Conservation (phyloP, 1,140 invertebrate species). For the Ganaspis sp. region DNA sequence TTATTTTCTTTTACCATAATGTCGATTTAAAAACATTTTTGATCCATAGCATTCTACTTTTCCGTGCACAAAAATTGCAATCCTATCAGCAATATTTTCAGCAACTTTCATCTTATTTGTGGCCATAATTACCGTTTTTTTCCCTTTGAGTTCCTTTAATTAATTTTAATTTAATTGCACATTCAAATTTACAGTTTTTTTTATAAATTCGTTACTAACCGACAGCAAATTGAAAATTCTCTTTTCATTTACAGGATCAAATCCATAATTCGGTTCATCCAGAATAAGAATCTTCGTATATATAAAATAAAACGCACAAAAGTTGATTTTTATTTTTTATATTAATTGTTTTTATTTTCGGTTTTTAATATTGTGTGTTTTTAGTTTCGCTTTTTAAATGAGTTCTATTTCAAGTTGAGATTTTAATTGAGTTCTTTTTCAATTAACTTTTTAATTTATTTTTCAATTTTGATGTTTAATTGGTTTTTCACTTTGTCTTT, state of each 20-base stretch:
- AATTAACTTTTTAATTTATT: too few relatives aligned
- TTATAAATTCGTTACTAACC: slow-evolving; percentile 48
- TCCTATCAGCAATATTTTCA: slow-evolving; percentile 78
- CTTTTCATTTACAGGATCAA: slow-evolving; percentile 77
- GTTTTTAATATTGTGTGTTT: too few relatives aligned
- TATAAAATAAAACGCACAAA: slow-evolving; percentile 24
- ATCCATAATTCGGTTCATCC: slow-evolving; percentile 80
- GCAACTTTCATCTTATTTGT: slow-evolving; percentile 79
- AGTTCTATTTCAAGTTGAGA: too few relatives aligned
- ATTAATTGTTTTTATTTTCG: too few relatives aligned
- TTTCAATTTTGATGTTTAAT: too few relatives aligned
- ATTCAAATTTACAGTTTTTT: too few relatives aligned
- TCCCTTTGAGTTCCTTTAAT: slow-evolving; percentile 42
- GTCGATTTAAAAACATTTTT: slow-evolving; percentile 77
- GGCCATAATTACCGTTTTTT: slow-evolving; percentile 52
- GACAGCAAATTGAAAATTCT: slow-evolving; percentile 76
- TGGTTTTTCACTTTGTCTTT: too few relatives aligned
- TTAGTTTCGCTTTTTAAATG: too few relatives aligned
- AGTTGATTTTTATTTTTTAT: too few relatives aligned
- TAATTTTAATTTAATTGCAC: slow-evolving; percentile 52
- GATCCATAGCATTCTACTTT: slow-evolving; percentile 79
- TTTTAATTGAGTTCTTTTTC: too few relatives aligned
- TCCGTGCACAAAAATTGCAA: slow-evolving; percentile 81
- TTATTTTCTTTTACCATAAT: slow-evolving; percentile 42
- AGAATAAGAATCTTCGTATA: slow-evolving; percentile 77